These are phyloP conservation scores for Dicrurus megarhynchus DNA, from an alignment of 2,113 vertebrate genomes.

Conservation along the genomic window DNA sequence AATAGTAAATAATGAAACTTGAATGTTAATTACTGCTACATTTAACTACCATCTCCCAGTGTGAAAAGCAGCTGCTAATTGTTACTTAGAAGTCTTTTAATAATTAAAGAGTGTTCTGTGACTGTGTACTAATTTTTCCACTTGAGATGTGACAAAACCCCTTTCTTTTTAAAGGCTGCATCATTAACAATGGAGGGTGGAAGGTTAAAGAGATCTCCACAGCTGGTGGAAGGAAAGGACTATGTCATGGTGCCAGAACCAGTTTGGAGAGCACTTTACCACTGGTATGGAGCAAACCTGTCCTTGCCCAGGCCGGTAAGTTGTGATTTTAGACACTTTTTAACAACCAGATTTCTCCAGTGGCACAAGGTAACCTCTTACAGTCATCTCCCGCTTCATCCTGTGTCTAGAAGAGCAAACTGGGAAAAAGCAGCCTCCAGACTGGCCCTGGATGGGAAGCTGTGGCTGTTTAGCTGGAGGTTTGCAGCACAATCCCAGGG, in stretches of 20 bases:
- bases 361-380: neutral
- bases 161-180: constrained; percentile 78
- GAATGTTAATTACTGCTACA: neutral
- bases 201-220: constrained; percentile 83
- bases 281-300: constrained; percentile 98
- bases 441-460: fast-evolving
- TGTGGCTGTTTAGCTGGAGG: neutral
- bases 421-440: neutral
- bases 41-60: neutral
- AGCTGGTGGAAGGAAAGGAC: constrained; percentile 80
- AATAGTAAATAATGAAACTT: neutral
- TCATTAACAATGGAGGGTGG: constrained; percentile 95
- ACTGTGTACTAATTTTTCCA: neutral
- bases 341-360: neutral
- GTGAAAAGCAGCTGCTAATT: constrained; percentile 3
- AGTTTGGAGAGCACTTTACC: constrained; percentile 96
- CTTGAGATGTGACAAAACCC: neutral
- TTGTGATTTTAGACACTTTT: neutral
- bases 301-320: constrained; percentile 94
- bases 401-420: neutral
- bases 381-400: neutral
- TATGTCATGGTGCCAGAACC: constrained; percentile 95
- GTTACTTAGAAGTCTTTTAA: neutral
- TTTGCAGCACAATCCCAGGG: neutral
- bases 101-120: neutral